Evolutionary conservation across 2,888 invertebrate species (phyloP).

Genomic region (Sturmia bella): DNA sequence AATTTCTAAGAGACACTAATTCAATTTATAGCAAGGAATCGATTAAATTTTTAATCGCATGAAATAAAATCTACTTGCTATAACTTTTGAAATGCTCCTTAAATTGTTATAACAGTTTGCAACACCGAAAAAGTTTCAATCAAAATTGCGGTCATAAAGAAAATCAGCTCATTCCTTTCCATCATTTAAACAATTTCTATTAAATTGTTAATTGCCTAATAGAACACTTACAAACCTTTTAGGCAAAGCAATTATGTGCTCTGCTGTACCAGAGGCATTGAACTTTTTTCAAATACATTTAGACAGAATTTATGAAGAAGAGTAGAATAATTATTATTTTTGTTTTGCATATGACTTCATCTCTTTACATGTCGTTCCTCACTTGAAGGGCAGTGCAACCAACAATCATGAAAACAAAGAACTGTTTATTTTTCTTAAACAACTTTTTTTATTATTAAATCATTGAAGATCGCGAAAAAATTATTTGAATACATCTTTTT

Average conservation of each 20-base stretch:
- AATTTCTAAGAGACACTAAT: no score
- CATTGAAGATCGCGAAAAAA: conserved; percentile 10
- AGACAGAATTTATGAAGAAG: conserved; percentile 9
- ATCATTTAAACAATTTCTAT: no score
- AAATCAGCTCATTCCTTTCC: no score
- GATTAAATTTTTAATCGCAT: no score
- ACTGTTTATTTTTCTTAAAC: conserved; percentile 49
- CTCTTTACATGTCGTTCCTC: neutral
- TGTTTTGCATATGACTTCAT: conserved; percentile 63
- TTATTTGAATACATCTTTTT: conserved; percentile 16
- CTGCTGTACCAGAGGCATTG: conserved; percentile 11
- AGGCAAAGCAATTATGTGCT: neutral
- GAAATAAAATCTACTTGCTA: no score
- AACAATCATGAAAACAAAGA: conserved; percentile 39
- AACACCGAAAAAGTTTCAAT: no score
- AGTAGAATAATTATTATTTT: conserved; percentile 27
- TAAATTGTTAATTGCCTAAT: no score
- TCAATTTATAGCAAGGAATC: no score
- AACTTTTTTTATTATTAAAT: conserved; percentile 22
- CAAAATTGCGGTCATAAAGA: no score
- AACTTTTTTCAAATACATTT: conserved; percentile 36
- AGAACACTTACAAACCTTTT: no score
- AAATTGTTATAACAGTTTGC: no score
- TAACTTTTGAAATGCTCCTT: no score
- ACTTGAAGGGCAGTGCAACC: conserved; percentile 12